phyloP scores from a whole-genome alignment of 2,113 vertebrate genomes.

The Aspidoscelis tigris region DNA sequence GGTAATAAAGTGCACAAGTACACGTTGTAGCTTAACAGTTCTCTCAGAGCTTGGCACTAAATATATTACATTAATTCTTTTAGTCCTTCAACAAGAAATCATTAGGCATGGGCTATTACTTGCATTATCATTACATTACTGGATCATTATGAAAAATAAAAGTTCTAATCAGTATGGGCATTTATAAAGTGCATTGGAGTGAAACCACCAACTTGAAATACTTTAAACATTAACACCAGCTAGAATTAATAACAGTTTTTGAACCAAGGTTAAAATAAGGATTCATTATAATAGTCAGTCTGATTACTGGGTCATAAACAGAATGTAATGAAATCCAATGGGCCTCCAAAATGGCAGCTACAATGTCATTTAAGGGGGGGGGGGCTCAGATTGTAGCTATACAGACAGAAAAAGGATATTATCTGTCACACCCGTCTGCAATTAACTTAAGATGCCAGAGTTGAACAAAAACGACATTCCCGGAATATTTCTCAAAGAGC shows the following conservation, averaged over 20 bases:
- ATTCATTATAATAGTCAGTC: constrained; percentile 45
- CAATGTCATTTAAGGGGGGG: constrained; percentile 18
- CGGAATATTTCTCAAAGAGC: fast-evolving
- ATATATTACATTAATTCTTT: constrained; percentile 69
- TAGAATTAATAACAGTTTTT: constrained; percentile 47
- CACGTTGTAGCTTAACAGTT: constrained; percentile 55
- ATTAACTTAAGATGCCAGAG: not conserved
- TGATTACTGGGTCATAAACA: constrained; percentile 10
- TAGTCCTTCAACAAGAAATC: constrained; percentile 69
- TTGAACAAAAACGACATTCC: not conserved
- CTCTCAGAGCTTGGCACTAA: constrained; percentile 66
- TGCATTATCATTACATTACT: constrained; percentile 73
- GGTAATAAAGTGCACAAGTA: constrained; percentile 55
- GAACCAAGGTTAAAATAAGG: constrained; percentile 55
- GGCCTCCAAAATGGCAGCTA: constrained; percentile 5
- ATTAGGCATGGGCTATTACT: constrained; percentile 75
- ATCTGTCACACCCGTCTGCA: not conserved
- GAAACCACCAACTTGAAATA: constrained; percentile 49
- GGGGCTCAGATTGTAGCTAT: constrained; percentile 11
- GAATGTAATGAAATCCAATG: constrained; percentile 9
- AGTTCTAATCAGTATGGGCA: constrained; percentile 67
- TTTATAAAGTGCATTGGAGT: constrained; percentile 62
- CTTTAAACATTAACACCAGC: constrained; percentile 49
- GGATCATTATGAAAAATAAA: constrained; percentile 73
- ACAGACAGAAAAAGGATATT: not conserved